These are phyloP conservation scores for Orussus abietinus DNA, from an alignment of 1,140 invertebrate species.

Conservation along the genomic window DNA sequence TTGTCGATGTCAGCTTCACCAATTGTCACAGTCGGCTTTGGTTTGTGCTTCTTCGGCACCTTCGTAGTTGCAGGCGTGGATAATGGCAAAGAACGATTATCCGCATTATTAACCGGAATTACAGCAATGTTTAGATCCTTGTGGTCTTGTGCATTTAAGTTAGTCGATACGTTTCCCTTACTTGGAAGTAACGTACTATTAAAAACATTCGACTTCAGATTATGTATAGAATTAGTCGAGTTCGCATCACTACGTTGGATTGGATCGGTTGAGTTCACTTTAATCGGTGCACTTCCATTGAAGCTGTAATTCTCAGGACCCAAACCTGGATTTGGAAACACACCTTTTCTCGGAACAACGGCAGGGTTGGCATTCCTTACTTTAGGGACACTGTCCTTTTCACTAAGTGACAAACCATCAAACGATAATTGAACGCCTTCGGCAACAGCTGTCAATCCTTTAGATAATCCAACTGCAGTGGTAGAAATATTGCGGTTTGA, in stretches of 20 bases:
- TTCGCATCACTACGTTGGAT: too few species aligned
- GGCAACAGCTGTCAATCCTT: not conserved
- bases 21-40: conserved; percentile 44
- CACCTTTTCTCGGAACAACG: conserved; percentile 17
- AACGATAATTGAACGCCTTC: conserved; percentile 2
- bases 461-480: not conserved
- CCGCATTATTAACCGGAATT: not conserved
- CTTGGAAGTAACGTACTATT: not conserved
- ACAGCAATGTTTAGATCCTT: not conserved
- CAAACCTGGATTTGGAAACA: conserved; percentile 16
- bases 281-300: conserved; percentile 1
- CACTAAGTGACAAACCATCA: not conserved
- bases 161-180: not conserved
- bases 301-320: conserved; percentile 20
- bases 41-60: conserved; percentile 30
- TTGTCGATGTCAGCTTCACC: conserved; percentile 30
- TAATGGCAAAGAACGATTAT: not conserved
- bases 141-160: not conserved
- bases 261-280: not conserved
- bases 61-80: conserved; percentile 10
- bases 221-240: too few species aligned
- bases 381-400: conserved; percentile 11
- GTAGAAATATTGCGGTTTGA: not conserved
- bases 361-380: conserved; percentile 10
- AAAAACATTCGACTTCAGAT: not conserved